Base-by-base conservation (phyloP, 2,113 vertebrate genomes). In the Nestor notabilis region DNA sequence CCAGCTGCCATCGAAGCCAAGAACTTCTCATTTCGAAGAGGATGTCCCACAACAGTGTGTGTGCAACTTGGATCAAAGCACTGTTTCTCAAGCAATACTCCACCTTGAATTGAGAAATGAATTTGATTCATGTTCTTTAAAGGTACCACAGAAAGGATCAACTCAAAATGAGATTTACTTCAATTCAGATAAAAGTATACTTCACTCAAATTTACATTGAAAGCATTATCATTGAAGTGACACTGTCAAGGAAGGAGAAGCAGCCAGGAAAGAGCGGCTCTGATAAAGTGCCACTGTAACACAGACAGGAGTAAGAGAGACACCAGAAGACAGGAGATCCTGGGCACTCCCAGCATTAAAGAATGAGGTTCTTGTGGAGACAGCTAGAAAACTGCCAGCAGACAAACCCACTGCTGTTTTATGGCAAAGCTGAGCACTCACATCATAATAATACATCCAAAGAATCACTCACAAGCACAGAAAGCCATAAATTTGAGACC, bases 11-110 rank as follows among this genome's bases (percentile, higher is more conserved):
- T 99, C 0, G 99, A 99, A 17, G 99, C 99, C 94, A 99, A 91
- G 92, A 99, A 99, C 65, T 99, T 99, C 89, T 99, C 99, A 37
- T 99, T 99, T 7, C 99, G 98, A 92, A 99, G 98, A 7, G 99
- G 99, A 79, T 98, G 98, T 39, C 99, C 99, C 66, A 99, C 99
- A 69, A 99, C 98, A 87, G 99, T 99, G 96, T 99, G 99, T 6
- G 99, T 99, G 91, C 99, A 99, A 77, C 96, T 99, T 17, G 99
- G 98, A 94, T 99, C 99, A 83, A 99, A 99, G 81, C 98, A 99
- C 96, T 99, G 99, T 77, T 99, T 99, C 91, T 99, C 99, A 47
- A 99, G 98, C 52, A 99, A 98, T 17, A 97, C 29, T 15, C 99
- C 99, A 83, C 99, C 99, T 99, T 72, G 60, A 95, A 91, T 16